These are phyloP conservation scores for Podarcis siculus DNA, from an alignment of 2,797 vertebrate species.

Conservation along the genomic window DNA sequence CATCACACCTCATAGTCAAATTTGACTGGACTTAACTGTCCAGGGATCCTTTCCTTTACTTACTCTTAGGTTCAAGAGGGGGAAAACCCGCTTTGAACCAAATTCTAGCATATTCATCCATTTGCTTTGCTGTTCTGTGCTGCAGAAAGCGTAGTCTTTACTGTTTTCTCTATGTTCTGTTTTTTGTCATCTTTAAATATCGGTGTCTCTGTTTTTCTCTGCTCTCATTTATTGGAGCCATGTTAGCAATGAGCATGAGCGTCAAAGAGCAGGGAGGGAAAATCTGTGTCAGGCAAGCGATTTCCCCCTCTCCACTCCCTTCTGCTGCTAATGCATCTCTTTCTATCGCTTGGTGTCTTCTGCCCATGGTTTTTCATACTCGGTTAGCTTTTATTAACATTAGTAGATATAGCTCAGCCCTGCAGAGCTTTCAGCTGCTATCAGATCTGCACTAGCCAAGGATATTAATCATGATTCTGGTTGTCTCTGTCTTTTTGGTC, in stretches of 20 bases:
- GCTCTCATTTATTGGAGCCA: rapidly evolving
- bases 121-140: not conserved
- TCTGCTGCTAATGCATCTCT: constrained; percentile 22
- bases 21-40: too few species aligned
- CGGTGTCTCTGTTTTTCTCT: not conserved
- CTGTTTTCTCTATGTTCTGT: not conserved
- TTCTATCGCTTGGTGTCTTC: constrained; percentile 8
- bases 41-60: too few species aligned
- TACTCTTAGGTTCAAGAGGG: not conserved
- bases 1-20: too few species aligned
- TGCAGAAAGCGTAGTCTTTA: not conserved
- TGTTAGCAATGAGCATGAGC: not conserved
- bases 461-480: constrained; percentile 29
- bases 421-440: constrained; percentile 36
- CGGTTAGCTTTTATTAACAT: constrained; percentile 42
- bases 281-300: not conserved
- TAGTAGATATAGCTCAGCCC: constrained; percentile 40
- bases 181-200: not conserved
- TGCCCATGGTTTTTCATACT: constrained; percentile 36
- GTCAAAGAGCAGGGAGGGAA: not conserved
- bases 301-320: not conserved
- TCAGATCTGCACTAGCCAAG: constrained; percentile 41
- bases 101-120: not conserved
- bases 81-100: not conserved
- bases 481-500: constrained; percentile 28